Evolutionary conservation across 2,888 invertebrate genomes (phyloP).

Genomic region (Ochropleura plecta): DNA sequence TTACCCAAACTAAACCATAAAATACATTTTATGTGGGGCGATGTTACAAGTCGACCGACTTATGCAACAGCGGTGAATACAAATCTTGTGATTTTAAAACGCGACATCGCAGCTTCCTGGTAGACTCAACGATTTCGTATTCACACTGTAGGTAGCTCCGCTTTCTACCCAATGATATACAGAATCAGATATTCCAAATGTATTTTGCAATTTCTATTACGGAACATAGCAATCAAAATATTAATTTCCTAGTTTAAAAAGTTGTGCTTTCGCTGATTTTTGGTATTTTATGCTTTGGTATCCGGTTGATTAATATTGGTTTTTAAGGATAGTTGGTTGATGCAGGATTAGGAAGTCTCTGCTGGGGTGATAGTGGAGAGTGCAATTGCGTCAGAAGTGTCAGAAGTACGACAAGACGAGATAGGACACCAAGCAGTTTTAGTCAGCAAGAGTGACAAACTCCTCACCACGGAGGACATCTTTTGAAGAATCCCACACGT

Average conservation of each 20-base stretch:
- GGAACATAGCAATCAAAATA: constrained; percentile 43
- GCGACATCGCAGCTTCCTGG: constrained; percentile 74
- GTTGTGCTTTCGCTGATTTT: constrained; percentile 21
- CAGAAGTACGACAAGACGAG: too few species aligned
- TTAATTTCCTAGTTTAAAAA: constrained; percentile 35
- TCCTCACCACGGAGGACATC: too few species aligned
- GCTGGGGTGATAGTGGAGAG: too few species aligned
- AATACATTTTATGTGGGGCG: constrained; percentile 46
- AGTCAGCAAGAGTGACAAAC: too few species aligned
- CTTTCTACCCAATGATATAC: constrained; percentile 75
- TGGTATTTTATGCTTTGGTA: constrained; percentile 12
- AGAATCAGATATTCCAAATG: constrained; percentile 60
- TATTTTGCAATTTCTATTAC: constrained; percentile 70
- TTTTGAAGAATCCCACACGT: too few species aligned
- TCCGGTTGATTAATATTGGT: constrained; percentile 2
- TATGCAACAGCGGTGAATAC: constrained; percentile 70
- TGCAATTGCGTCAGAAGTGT: too few species aligned
- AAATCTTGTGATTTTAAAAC: constrained; percentile 71
- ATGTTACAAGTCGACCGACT: constrained; percentile 60
- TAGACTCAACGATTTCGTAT: constrained; percentile 74
- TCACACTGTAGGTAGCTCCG: constrained; percentile 66
- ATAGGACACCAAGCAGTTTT: too few species aligned
- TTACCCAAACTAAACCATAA: constrained; percentile 36
- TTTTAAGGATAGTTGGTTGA: not conserved
- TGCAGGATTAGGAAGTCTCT: not conserved